These are phyloP conservation scores for Yponomeuta plumbellus DNA, from an alignment of 2,888 invertebrate species.

Conservation along the genomic window DNA sequence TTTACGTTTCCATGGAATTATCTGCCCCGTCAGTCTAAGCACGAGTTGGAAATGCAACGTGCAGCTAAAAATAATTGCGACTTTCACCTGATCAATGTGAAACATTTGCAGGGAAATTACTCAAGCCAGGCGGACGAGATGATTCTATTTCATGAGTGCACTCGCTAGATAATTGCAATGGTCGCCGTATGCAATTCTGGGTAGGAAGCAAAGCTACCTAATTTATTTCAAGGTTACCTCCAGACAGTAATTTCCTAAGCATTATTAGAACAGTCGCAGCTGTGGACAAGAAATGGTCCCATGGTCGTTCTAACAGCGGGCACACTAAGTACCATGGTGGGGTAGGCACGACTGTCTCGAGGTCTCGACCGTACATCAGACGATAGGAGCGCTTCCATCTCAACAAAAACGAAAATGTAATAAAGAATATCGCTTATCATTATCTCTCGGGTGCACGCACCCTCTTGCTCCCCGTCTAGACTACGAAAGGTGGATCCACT, in stretches of 20 bases:
- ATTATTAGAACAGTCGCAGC: neutral
- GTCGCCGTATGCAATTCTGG: neutral
- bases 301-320: too few relatives aligned
- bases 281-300: too few relatives aligned
- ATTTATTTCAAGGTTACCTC: neutral
- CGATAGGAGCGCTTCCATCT: neutral
- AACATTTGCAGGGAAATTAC: conserved; percentile 24
- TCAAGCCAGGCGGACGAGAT: conserved; percentile 8
- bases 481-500: conserved; percentile 51
- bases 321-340: too few relatives aligned
- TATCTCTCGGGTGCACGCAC: conserved; percentile 30
- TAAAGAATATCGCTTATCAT: neutral
- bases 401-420: neutral
- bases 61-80: conserved; percentile 30
- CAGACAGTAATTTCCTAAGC: neutral
- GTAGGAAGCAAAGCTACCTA: neutral
- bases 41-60: conserved; percentile 27
- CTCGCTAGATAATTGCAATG: neutral
- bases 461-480: conserved; percentile 59
- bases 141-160: conserved; percentile 1
- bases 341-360: too few relatives aligned
- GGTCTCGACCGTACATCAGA: too few relatives aligned
- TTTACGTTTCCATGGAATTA: conserved; percentile 27
- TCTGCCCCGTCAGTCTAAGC: conserved; percentile 27
- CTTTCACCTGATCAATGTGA: conserved; percentile 28